Conservation (phyloP, 2,888 invertebrate genomes). For the Sturmia bella region DNA sequence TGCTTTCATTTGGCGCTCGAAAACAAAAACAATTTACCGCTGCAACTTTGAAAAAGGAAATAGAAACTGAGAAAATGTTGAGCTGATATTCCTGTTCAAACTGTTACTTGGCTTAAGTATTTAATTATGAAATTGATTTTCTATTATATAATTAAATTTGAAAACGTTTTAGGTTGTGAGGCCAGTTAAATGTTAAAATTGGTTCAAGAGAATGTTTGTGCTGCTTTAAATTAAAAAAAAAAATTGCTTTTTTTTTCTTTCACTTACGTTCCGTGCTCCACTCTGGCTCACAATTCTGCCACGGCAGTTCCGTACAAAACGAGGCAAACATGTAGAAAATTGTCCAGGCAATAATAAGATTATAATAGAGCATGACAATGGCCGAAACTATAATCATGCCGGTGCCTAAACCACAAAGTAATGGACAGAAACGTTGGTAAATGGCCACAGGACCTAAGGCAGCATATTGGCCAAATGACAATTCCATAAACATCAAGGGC, state of each 20-base stretch:
- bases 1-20: neutral
- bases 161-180: too few species aligned
- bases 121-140: too few species aligned
- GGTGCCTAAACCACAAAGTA: conserved; percentile 88
- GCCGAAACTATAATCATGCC: conserved; percentile 90
- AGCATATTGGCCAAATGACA: conserved; percentile 92
- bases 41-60: conserved; percentile 13
- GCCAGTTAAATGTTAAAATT: too few species aligned
- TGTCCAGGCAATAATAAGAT: conserved; percentile 90
- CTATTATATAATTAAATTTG: too few species aligned
- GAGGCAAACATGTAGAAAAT: conserved; percentile 89
- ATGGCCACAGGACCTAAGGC: conserved; percentile 90
- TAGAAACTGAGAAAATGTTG: conserved; percentile 24
- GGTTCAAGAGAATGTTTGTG: too few species aligned
- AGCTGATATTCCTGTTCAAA: conserved; percentile 31
- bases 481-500: conserved; percentile 92
- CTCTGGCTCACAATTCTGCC: conserved; percentile 87
- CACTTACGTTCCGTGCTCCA: conserved; percentile 87
- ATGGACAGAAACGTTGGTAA: conserved; percentile 87
- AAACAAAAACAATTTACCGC: conserved; percentile 1
- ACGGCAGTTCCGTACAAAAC: conserved; percentile 86
- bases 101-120: conserved; percentile 1
- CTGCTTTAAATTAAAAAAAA: neutral
- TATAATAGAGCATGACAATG: conserved; percentile 89
- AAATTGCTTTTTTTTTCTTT: neutral